Evolutionary conservation across 2,888 invertebrate species (phyloP), one percentile per base, ranked within the genome.

Genomic region (Anagyrus pseudococci): DNA sequence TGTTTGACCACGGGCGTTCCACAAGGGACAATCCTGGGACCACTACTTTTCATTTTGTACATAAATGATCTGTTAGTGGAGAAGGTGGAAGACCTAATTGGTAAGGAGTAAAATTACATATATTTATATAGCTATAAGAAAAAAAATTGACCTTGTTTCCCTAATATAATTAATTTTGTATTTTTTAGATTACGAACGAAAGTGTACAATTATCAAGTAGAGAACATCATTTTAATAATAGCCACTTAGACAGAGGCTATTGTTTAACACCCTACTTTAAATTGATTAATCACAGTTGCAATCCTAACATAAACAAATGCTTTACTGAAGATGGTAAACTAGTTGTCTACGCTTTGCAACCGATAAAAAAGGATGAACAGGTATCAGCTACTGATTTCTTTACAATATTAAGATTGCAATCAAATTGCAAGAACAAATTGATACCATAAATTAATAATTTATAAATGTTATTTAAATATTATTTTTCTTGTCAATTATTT

Each of bases 271-370:
- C 19, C 13, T 19, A 33, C 17, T 29, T 3, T n/a, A 33, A 19
- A 33, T 29, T 41, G 7, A 41, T 53, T 3, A 53, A 53, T 8
- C 53, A 53, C 17, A 41, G 41, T 17, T 53, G 53, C 37, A 2
- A 53, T 23, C 53, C 53, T 2, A 53, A 53, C 23, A 17, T 41
- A 2, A 23, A 41, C 2, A 41, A 22, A 53, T 41, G 53, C 22
- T 53, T 41, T 25, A 53, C 53, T 13, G 25, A 53, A 17, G 41
- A 53, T 41, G 22, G 23, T 7, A 23, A 22, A 40, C 22, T 40
- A 22, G 22, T 53, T 23, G 17, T 53, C 13, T 53, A 41, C 41
- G 53, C 53, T 23, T 15, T 33, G 15, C 17, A 49, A 13, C 20
- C 29, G 13, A 49, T 49, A 20, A 49, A 33, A 20, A 49, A 49